Conservation (phyloP, 2,888 invertebrate species). For the Drosophila sordidula region DNA sequence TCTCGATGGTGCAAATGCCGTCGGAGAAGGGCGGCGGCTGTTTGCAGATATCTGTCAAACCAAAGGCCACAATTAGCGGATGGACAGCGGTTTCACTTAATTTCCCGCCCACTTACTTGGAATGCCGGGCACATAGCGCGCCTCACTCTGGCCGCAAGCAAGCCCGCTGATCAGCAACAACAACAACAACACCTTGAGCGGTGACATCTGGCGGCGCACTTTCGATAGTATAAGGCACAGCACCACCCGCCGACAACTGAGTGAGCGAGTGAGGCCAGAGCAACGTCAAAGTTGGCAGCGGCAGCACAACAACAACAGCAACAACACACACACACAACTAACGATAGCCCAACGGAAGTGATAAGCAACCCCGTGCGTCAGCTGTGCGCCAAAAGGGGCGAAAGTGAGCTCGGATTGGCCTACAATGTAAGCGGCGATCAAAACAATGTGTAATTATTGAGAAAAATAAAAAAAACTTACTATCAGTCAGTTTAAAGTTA, state of each 20-base stretch:
- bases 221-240: constrained; percentile 13
- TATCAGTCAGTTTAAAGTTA: not conserved
- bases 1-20: constrained; percentile 82
- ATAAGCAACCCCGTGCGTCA: constrained; percentile 41
- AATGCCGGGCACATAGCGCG: constrained; percentile 38
- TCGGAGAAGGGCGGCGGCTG: constrained; percentile 81
- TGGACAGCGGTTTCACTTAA: too few relatives aligned
- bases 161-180: constrained; percentile 25
- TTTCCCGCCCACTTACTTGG: constrained; percentile 51
- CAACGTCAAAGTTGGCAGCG: constrained; percentile 27
- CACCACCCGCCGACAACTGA: constrained; percentile 45
- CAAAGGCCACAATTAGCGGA: not conserved
- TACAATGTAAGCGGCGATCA: constrained; percentile 10
- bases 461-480: not conserved
- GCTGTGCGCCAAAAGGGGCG: constrained; percentile 11
- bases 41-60: constrained; percentile 74
- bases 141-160: constrained; percentile 21
- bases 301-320: constrained; percentile 16
- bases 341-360: constrained; percentile 41
- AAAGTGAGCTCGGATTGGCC: constrained; percentile 8
- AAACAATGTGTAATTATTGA: not conserved
- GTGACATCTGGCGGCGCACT: constrained; percentile 30
- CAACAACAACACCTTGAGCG: constrained; percentile 34
- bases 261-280: constrained; percentile 27
- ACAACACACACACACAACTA: constrained; percentile 13